phyloP scores from a whole-genome alignment of 2,888 invertebrate species.

The Cantharis flavilabris region DNA sequence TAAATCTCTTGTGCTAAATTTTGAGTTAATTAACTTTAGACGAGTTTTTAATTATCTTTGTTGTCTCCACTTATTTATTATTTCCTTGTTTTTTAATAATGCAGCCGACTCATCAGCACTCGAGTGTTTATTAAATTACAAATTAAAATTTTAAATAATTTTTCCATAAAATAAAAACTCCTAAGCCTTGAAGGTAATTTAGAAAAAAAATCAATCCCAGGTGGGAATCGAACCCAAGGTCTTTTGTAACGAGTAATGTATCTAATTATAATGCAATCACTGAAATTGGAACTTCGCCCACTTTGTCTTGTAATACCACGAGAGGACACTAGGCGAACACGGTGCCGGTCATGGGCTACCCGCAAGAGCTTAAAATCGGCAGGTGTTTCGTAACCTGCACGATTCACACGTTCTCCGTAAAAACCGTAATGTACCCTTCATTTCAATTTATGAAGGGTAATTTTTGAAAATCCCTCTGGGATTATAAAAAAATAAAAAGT shows the following conservation, averaged over 20 bases:
- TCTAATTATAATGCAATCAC: neutral
- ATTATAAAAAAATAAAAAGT: neutral
- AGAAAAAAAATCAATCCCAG: neutral
- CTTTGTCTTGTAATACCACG: neutral
- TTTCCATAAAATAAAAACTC: too few relatives aligned
- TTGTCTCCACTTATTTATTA: neutral
- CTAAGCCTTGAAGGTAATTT: neutral
- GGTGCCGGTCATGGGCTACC: neutral
- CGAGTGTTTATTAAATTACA: neutral
- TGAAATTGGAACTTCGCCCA: neutral
- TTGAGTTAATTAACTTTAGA: neutral
- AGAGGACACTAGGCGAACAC: neutral
- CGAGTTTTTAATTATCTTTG: neutral
- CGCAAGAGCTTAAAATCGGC: neutral
- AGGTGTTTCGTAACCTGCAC: neutral
- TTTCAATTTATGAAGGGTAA: neutral
- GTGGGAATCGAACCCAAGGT: neutral
- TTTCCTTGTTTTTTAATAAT: neutral
- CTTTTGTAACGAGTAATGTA: neutral
- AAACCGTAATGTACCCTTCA: neutral
- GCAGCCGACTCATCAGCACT: neutral
- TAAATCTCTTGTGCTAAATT: neutral
- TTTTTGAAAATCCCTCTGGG: neutral
- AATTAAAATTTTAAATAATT: neutral
- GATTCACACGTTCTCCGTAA: neutral